Evolutionary conservation across 2,888 invertebrate species (phyloP).

Genomic region (Philopedon plagiatum): DNA sequence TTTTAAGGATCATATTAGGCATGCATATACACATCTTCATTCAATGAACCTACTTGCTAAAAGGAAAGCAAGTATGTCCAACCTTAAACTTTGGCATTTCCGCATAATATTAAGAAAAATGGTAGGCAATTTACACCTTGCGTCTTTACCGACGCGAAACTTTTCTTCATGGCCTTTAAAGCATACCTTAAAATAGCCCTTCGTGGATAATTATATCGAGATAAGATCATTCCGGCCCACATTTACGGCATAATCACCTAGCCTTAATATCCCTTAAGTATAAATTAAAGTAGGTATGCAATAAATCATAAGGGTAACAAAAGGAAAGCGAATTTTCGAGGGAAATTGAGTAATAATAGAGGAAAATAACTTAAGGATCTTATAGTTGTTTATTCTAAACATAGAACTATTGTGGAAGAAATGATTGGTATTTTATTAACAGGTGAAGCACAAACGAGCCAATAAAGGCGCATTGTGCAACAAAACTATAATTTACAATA

Average conservation of each 20-base stretch:
- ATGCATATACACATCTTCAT: too few species aligned
- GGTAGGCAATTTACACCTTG: not conserved
- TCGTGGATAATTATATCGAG: constrained; percentile 31
- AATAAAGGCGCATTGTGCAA: too few species aligned
- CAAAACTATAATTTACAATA: too few species aligned
- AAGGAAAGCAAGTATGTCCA: not conserved
- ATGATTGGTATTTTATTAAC: too few species aligned
- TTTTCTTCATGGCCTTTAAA: constrained; percentile 9
- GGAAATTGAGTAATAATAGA: constrained; percentile 27
- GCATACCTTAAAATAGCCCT: constrained; percentile 14
- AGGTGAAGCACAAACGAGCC: too few species aligned
- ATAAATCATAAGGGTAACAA: constrained; percentile 35
- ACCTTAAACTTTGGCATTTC: not conserved
- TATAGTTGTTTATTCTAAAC: not conserved
- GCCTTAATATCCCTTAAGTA: constrained; percentile 34
- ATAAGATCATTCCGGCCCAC: constrained; percentile 29
- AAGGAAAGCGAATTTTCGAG: constrained; percentile 19
- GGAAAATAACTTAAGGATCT: not conserved
- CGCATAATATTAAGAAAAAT: not conserved
- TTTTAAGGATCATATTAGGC: too few species aligned
- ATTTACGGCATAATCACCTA: constrained; percentile 37
- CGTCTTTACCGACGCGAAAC: not conserved
- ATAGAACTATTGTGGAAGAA: too few species aligned
- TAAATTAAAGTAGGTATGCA: constrained; percentile 30
- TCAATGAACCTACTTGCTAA: too few species aligned